Percentiles rank a stretch among this genome's conserved stretches.
Evolutionary conservation across 2,113 vertebrate species (phyloP).

Genomic region (Andinoacara biseriatus): DNA sequence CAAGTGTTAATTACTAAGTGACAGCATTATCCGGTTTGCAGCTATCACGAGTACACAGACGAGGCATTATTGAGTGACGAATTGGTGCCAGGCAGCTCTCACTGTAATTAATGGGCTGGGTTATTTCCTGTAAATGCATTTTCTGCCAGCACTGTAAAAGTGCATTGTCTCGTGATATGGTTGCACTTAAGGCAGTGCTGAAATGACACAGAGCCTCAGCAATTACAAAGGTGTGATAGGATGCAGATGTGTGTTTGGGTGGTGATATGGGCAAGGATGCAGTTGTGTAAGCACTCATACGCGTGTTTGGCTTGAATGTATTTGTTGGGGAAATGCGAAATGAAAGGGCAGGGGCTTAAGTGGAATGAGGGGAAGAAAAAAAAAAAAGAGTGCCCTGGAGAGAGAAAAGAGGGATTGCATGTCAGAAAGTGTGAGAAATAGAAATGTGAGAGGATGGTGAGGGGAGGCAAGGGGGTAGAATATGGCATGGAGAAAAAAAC

Average conservation of each 20-base stretch:
- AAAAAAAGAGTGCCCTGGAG: constrained; percentile 51
- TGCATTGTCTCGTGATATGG: constrained; percentile 28
- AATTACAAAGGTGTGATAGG: constrained; percentile 22
- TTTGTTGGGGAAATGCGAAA: constrained; percentile 54
- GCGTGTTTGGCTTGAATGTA: constrained; percentile 27
- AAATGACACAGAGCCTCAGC: constrained; percentile 2
- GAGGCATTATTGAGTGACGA: constrained; percentile 34
- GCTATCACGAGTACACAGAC: constrained; percentile 28
- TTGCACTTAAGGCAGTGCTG: constrained; percentile 18
- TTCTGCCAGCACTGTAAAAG: constrained; percentile 38
- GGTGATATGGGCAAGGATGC: not conserved
- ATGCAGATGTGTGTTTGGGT: constrained; percentile 16
- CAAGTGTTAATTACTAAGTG: constrained; percentile 4
- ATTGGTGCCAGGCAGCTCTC: constrained; percentile 46
- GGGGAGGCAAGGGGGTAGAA: not conserved
- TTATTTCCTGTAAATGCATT: constrained; percentile 51
- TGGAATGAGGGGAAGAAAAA: constrained; percentile 27
- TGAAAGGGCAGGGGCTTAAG: constrained; percentile 37
- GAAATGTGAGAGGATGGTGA: constrained; percentile 50
- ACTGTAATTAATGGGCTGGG: constrained; percentile 51
- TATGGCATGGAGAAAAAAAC: not conserved
- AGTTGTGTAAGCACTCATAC: not conserved
- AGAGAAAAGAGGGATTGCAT: constrained; percentile 63
- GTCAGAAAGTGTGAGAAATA: constrained; percentile 55
- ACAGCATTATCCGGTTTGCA: constrained; percentile 28